Evolutionary conservation across 2,797 vertebrate genomes (phyloP), one percentile per base, ranked within the genome.

Genomic region (Melanotaenia pygmaea): DNA sequence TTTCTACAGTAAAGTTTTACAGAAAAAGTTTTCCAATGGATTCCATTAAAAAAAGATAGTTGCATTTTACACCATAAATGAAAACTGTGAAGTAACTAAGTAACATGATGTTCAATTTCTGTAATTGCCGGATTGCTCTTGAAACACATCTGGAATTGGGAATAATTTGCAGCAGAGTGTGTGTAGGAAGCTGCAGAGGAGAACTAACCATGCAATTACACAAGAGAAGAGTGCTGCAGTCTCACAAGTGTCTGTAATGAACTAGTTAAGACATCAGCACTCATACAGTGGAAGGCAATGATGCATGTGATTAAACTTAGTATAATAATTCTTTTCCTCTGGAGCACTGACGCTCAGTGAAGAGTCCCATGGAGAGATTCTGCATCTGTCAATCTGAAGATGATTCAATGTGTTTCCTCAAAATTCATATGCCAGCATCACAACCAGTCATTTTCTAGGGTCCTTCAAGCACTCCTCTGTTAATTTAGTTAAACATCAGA

Each of bases 401-500:
- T 92, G 85, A 90, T 86, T 89, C 81, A 38, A 80, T 80, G 81
- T 59, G 74, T 81, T 90, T 85, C 76, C 79, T 87, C 79, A 43
- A 81, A 86, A 89, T 86, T 62, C 77, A 80, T 80, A 81, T 63
- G 72, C 78, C 77, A 47, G 63, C 72, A 32, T 63, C 73, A 81
- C 45, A 58, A 72, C 64, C 81, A 75, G 84, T 78, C 79, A 66
- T 77, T 58, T 58, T 82, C 61, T 43, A 91, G 90, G 61, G 82
- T 81, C 83, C 91, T 92, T 90, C 87, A 90, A 56, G 70, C 61
- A 70, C 93, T 89, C 90, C 90, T 87, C 90, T 91, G 87, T 90
- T 92, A 91, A 92, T 94, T 94, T 85, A 92, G 85, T 91, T 92
- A 88, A 87, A 90, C 85, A 91, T 86, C 84, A 85, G 77, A 83